These are phyloP conservation scores for Timema podura DNA, from an alignment of 2,888 invertebrate genomes.

Conservation along the genomic window DNA sequence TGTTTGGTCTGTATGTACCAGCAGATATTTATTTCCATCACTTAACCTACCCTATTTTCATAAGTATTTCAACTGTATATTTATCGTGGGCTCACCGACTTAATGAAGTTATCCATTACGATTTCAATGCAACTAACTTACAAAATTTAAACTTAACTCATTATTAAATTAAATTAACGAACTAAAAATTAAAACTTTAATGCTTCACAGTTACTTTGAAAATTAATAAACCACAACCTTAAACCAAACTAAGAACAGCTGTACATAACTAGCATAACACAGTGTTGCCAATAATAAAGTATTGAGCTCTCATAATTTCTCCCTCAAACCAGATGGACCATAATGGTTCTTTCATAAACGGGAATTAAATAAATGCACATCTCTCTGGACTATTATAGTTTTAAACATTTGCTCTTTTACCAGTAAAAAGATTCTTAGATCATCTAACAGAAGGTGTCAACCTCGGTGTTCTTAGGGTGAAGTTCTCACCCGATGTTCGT, in stretches of 20 bases:
- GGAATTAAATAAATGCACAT: neutral
- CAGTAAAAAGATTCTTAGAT: neutral
- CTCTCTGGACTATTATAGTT: constrained; percentile 1
- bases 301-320: no score
- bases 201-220: neutral
- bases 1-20: neutral
- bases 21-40: neutral
- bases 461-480: no score
- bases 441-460: no score
- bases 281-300: neutral
- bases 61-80: constrained; percentile 15
- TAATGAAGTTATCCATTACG: neutral
- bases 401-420: constrained; percentile 26
- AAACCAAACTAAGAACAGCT: neutral
- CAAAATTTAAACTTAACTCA: neutral
- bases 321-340: neutral
- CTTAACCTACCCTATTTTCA: neutral
- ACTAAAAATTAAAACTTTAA: neutral
- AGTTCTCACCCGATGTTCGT: no score
- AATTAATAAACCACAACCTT: neutral
- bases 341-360: neutral
- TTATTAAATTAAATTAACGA: neutral
- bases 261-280: neutral
- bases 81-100: neutral
- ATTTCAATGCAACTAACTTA: neutral